Evolutionary conservation across 2,888 invertebrate species (phyloP).

Genomic region (Elmis aenea): DNA sequence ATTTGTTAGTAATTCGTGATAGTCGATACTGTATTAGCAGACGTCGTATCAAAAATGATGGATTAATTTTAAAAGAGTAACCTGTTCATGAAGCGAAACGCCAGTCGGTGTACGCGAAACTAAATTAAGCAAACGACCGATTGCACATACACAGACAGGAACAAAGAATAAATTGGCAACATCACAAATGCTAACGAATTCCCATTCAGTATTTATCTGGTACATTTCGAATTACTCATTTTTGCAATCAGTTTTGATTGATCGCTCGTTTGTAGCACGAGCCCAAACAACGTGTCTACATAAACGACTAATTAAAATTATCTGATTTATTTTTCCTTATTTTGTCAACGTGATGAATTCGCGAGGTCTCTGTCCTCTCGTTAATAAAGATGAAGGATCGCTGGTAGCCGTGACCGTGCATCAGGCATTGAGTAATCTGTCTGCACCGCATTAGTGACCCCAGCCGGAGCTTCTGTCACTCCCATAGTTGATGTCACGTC

Average conservation of each 20-base stretch:
- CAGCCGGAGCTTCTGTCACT: conserved; percentile 23
- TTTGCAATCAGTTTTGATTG: conserved; percentile 22
- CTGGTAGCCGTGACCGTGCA: conserved; percentile 23
- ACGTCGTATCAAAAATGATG: too few relatives aligned
- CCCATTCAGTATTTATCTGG: conserved; percentile 18
- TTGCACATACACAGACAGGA: conserved; percentile 22
- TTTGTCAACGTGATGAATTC: conserved; percentile 20
- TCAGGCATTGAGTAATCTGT: conserved; percentile 29
- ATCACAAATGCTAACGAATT: conserved; percentile 28
- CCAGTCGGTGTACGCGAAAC: too few relatives aligned
- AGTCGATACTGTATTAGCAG: too few relatives aligned
- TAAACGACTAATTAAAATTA: conserved; percentile 21
- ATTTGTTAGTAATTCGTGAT: too few relatives aligned
- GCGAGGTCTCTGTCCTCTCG: conserved; percentile 23
- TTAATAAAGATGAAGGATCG: conserved; percentile 29
- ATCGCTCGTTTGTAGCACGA: conserved; percentile 15
- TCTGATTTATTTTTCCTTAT: conserved; percentile 15
- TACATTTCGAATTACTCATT: conserved; percentile 22
- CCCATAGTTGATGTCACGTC: conserved; percentile 17
- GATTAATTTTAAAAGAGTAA: too few relatives aligned
- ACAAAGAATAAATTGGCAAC: conserved; percentile 35
- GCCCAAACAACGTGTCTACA: conserved; percentile 11
- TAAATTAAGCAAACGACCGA: too few relatives aligned
- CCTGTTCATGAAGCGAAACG: too few relatives aligned
- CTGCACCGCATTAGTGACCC: conserved; percentile 25